These are phyloP conservation scores for Kryptopterus vitreolus DNA, from an alignment of 2,797 vertebrate species.

Conservation along the genomic window DNA sequence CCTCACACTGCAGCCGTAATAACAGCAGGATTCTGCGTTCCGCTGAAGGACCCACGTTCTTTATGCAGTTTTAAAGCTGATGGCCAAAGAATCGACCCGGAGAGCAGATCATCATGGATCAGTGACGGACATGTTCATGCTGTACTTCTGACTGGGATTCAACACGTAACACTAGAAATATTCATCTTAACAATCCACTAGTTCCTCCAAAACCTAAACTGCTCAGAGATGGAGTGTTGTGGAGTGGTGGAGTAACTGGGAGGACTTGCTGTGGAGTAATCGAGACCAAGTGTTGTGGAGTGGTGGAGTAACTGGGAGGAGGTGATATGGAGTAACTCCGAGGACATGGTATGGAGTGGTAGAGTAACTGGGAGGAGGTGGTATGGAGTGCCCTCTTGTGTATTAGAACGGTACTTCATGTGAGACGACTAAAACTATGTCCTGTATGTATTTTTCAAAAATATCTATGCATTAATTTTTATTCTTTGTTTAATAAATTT, in stretches of 20 bases:
- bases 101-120: slow-evolving; percentile 1
- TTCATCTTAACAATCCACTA: slow-evolving; percentile 26
- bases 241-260: too few species aligned
- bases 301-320: too few species aligned
- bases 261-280: slow-evolving; percentile 27
- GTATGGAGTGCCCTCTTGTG: slow-evolving; percentile 62
- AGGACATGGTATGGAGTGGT: too few species aligned
- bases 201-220: slow-evolving; percentile 23
- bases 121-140: neutral
- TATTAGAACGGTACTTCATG: slow-evolving; percentile 55
- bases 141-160: slow-evolving; percentile 28
- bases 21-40: too few species aligned
- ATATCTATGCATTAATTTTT: slow-evolving; percentile 79
- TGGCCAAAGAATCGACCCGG: slow-evolving; percentile 40
- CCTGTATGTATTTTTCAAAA: slow-evolving; percentile 76
- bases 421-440: slow-evolving; percentile 66
- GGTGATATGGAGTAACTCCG: too few species aligned
- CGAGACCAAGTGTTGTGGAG: too few species aligned
- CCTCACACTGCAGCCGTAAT: neutral
- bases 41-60: neutral
- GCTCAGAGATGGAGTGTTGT: too few species aligned
- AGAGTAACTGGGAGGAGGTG: slow-evolving; percentile 44
- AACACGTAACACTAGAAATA: neutral
- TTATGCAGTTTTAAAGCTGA: slow-evolving; percentile 40
- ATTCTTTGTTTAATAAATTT: slow-evolving; percentile 80